Evolutionary conservation across 2,888 invertebrate species (phyloP), one percentile per base, ranked within the genome.

Genomic region (Polylopha cassiicola): DNA sequence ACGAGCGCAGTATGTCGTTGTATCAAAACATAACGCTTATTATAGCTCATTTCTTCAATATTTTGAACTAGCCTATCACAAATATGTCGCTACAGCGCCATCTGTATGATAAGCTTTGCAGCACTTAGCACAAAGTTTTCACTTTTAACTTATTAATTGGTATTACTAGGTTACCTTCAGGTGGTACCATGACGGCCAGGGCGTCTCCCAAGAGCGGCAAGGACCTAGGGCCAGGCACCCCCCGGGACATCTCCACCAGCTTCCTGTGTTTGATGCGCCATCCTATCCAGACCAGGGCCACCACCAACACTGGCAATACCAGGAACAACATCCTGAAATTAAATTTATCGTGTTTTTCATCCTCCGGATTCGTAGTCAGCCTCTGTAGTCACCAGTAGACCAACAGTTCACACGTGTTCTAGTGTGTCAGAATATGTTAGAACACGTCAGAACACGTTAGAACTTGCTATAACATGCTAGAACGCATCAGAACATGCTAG

Each of bases 161-260:
- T 18, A 8, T 2, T n/a, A 17, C 3, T 3, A 9, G 8, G 8
- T 28, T 48, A 78, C 81, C 68, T 54, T 75, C 73, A 38, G 72
- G 62, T 1, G 58, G 53, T 13, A 71, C 61, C 48, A 75, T 58
- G 26, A 80, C 78, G 27, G 47, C 34, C 13, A 65, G 39, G 0
- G 76, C 78, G 32, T 80, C 80, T 1, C 81, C 81, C 3, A 80
- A 10, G 0, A 70, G 37, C 0, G 81, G 81, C 20, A 75, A 4
- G 0, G 70, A 4, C 0, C 58, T 55, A 0, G 81, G 81, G 0
- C 81, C 81, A 0, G 78, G 74, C 7, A 80, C 44, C 26, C 51
- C 43, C 10, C 44, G 37, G 0, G 73, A 68, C 56, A 76, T 60
- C 6, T 52, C 39, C 9, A 79, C 45, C 20, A 79, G 51, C 4